Conservation (phyloP, 2,888 invertebrate species). For the Pachydiplax longipennis region DNA sequence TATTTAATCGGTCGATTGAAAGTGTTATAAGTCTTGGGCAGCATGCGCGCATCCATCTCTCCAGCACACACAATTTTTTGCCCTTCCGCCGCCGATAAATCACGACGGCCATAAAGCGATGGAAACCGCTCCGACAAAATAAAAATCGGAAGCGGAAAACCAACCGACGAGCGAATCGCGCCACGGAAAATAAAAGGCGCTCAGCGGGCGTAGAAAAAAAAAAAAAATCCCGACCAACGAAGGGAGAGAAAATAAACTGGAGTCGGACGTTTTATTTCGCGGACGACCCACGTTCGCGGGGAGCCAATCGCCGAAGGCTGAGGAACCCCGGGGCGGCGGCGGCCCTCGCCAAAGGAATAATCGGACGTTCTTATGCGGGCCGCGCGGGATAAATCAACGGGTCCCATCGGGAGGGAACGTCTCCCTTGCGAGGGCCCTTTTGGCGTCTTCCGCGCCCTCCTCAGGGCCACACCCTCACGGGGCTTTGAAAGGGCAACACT, state of each 20-base stretch:
- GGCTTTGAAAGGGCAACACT: background rate
- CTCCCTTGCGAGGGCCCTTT: background rate
- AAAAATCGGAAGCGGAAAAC: background rate
- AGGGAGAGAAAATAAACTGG: background rate
- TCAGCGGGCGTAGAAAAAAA: background rate
- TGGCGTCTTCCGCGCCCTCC: background rate
- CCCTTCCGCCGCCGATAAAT: too few relatives aligned
- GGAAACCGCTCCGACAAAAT: background rate
- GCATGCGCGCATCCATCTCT: too few relatives aligned
- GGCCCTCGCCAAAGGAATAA: background rate
- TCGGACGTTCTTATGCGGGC: background rate
- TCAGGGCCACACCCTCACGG: background rate
- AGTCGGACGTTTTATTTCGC: background rate
- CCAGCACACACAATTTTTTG: too few relatives aligned
- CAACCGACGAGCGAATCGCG: background rate
- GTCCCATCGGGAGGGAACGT: background rate
- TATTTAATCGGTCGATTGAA: too few relatives aligned
- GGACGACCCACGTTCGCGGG: background rate
- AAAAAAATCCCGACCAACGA: background rate
- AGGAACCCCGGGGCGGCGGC: background rate
- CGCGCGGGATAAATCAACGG: background rate
- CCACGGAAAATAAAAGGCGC: background rate
- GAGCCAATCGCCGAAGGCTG: background rate
- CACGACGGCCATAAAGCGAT: background rate
- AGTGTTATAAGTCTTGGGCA: too few relatives aligned